Evolutionary conservation across 1,140 invertebrate genomes (phyloP).

Genomic region (Monochamus saltuarius): DNA sequence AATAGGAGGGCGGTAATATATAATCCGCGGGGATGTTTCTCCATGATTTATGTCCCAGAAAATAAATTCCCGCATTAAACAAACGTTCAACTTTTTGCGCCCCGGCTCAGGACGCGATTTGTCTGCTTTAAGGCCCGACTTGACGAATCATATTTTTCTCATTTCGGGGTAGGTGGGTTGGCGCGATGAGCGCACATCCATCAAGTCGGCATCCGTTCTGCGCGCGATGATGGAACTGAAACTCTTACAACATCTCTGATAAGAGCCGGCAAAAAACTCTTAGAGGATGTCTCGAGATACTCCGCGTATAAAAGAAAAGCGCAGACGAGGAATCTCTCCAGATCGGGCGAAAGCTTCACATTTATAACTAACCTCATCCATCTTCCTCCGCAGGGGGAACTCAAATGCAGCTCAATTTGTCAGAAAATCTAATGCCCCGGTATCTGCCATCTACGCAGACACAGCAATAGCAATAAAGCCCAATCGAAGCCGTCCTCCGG

Average conservation of each 20-base stretch:
- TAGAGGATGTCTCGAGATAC: slow-evolving; percentile 46
- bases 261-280: slow-evolving; percentile 47
- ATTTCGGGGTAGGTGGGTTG: slow-evolving; percentile 29
- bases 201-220: slow-evolving; percentile 37
- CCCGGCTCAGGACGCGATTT: slow-evolving; percentile 32
- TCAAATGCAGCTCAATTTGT: slow-evolving; percentile 55
- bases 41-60: slow-evolving; percentile 15
- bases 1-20: too few relatives aligned
- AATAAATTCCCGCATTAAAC: slow-evolving; percentile 17
- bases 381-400: slow-evolving; percentile 50
- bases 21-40: too few relatives aligned
- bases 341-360: slow-evolving; percentile 54
- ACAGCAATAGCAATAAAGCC: slow-evolving; percentile 14
- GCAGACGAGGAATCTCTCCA: slow-evolving; percentile 43
- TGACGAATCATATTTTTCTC: slow-evolving; percentile 41
- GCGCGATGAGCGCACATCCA: slow-evolving; percentile 45
- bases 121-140: slow-evolving; percentile 27
- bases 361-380: slow-evolving; percentile 57
- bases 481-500: slow-evolving; percentile 9
- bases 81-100: slow-evolving; percentile 21
- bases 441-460: slow-evolving; percentile 33
- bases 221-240: slow-evolving; percentile 49
- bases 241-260: slow-evolving; percentile 49
- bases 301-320: slow-evolving; percentile 51
- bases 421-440: slow-evolving; percentile 53